Conservation (phyloP, 2,888 invertebrate species). For the Euphydryas editha region DNA sequence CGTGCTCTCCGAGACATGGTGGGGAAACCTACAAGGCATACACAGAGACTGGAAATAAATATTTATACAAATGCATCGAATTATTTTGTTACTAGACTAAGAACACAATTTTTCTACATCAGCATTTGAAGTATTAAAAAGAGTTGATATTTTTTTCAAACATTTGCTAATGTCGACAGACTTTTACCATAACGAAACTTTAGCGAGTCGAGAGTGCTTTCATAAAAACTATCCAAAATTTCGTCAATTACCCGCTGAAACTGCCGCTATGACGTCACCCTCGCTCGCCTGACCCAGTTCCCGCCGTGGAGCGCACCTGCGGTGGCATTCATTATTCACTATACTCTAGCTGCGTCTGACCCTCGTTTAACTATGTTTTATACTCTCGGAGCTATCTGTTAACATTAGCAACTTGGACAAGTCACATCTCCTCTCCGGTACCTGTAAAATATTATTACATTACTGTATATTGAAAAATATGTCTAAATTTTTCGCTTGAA, state of each 20-base stretch:
- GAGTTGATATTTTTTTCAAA: neutral
- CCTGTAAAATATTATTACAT: neutral
- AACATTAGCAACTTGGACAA: neutral
- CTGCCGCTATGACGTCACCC: conserved; percentile 3
- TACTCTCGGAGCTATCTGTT: neutral
- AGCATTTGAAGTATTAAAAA: no score
- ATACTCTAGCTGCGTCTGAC: conserved; percentile 11
- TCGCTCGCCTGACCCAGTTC: conserved; percentile 20
- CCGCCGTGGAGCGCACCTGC: conserved; percentile 16
- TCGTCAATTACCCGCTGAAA: conserved; percentile 3
- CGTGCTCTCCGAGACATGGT: no score
- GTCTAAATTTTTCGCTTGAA: no score
- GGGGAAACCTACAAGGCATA: no score
- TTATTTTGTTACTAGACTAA: no score
- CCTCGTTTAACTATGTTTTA: neutral
- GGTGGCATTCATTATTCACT: conserved; percentile 24
- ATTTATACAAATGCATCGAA: no score
- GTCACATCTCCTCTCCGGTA: neutral
- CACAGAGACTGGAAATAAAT: no score
- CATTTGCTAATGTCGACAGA: neutral
- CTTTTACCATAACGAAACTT: neutral
- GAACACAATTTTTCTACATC: no score
- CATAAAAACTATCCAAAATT: conserved; percentile 9
- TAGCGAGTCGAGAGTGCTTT: conserved; percentile 2
- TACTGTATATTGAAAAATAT: no score